These are phyloP conservation scores for Colletes latitarsis DNA, from an alignment of 1,140 invertebrate genomes.

Conservation along the genomic window DNA sequence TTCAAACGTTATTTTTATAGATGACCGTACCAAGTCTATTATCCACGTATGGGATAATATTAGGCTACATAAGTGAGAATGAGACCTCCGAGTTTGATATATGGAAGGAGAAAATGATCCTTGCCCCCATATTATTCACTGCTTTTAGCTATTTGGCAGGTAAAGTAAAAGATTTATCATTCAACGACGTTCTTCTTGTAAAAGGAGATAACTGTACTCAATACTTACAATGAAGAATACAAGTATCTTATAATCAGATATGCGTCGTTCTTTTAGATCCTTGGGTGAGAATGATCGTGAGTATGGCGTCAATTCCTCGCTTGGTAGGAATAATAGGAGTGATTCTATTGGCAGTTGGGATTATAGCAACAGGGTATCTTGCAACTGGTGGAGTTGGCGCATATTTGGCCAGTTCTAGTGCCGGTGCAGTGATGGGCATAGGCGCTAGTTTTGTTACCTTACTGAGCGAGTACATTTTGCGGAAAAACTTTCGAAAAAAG, in stretches of 20 bases:
- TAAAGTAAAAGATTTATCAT: conserved; percentile 9
- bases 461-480: conserved; percentile 69
- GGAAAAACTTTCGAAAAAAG: conserved; percentile 68
- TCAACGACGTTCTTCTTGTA: too few species aligned
- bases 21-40: conserved; percentile 82
- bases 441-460: conserved; percentile 73
- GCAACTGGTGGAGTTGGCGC: conserved; percentile 73
- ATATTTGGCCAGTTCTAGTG: conserved; percentile 73
- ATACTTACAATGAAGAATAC: too few species aligned
- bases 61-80: conserved; percentile 78
- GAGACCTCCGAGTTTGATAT: conserved; percentile 77
- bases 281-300: conserved; percentile 82
- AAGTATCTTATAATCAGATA: too few species aligned
- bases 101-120: conserved; percentile 81
- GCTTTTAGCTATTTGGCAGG: conserved; percentile 79
- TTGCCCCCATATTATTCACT: conserved; percentile 82
- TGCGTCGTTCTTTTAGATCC: conserved; percentile 75
- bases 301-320: conserved; percentile 81
- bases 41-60: conserved; percentile 81
- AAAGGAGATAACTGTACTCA: too few species aligned
- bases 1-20: conserved; percentile 41
- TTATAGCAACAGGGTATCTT: conserved; percentile 73
- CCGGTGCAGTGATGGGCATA: conserved; percentile 76
- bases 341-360: conserved; percentile 67
- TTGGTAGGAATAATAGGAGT: conserved; percentile 78